Evolutionary conservation across 2,797 vertebrate genomes (phyloP).

Genomic region (Tauraco hartlaubi): DNA sequence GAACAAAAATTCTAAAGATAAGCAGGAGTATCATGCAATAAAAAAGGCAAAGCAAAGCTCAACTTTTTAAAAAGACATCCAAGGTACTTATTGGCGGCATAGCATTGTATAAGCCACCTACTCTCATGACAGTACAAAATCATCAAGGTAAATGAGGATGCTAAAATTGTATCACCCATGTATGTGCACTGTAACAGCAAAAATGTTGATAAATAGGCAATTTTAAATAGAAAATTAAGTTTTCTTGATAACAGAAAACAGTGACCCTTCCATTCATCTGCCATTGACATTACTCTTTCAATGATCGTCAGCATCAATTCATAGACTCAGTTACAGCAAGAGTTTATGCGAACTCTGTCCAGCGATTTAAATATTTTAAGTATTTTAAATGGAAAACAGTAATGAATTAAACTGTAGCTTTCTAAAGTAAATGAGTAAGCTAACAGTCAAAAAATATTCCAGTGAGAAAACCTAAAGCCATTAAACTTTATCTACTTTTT

Average conservation of each 20-base stretch:
- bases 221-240: not conserved
- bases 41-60: not conserved
- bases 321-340: not conserved
- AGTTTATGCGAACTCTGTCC: conserved; percentile 22
- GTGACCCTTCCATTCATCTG: not conserved
- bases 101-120: not conserved
- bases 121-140: not conserved
- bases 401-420: conserved; percentile 55
- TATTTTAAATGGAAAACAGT: conserved; percentile 46
- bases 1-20: not conserved
- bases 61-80: not conserved
- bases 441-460: conserved; percentile 58
- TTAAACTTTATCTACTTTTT: conserved; percentile 77
- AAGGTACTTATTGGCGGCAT: not conserved
- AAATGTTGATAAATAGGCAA: not conserved
- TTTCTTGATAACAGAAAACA: not conserved
- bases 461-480: conserved; percentile 70
- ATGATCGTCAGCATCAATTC: not conserved
- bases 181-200: not conserved
- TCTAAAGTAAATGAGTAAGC: conserved; percentile 48
- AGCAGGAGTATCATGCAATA: not conserved
- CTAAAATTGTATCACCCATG: not conserved
- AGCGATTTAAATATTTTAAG: conserved; percentile 7
- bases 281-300: not conserved
- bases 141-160: not conserved